Conservation (phyloP, 2,113 vertebrate genomes). For the Cavia porcellus region DNA sequence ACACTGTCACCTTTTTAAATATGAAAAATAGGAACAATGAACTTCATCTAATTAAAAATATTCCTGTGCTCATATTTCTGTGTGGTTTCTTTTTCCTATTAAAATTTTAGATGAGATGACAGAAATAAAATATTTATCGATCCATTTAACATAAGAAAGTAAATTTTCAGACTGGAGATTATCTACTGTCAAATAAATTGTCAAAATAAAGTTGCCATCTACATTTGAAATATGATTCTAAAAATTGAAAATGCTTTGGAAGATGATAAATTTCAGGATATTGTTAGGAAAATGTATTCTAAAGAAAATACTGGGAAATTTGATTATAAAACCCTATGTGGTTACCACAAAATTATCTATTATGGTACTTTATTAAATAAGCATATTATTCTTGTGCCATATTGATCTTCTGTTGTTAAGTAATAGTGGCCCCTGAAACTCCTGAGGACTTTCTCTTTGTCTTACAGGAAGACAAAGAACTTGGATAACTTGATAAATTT, state of each 20-base stretch:
- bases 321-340: background rate
- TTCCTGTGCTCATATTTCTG: background rate
- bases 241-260: conserved; percentile 26
- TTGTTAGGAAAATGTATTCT: background rate
- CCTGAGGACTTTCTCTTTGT: background rate
- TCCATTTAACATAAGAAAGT: background rate
- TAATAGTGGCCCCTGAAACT: background rate
- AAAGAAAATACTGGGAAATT: background rate
- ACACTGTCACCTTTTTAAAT: background rate
- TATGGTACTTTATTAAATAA: background rate
- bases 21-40: background rate
- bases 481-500: background rate
- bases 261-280: background rate
- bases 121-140: background rate
- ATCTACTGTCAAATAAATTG: background rate
- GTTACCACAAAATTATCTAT: background rate
- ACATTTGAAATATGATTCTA: background rate
- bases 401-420: background rate
- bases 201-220: background rate
- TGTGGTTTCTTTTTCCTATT: background rate
- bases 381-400: background rate
- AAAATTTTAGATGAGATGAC: background rate
- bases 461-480: background rate
- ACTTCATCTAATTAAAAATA: conserved; percentile 35
- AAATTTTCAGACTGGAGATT: background rate